A percentile compares a stretch with the other conserved stretches of the same genome.
These are phyloP conservation scores for Columba livia DNA, from an alignment of 2,113 vertebrate genomes.

Conservation along the genomic window DNA sequence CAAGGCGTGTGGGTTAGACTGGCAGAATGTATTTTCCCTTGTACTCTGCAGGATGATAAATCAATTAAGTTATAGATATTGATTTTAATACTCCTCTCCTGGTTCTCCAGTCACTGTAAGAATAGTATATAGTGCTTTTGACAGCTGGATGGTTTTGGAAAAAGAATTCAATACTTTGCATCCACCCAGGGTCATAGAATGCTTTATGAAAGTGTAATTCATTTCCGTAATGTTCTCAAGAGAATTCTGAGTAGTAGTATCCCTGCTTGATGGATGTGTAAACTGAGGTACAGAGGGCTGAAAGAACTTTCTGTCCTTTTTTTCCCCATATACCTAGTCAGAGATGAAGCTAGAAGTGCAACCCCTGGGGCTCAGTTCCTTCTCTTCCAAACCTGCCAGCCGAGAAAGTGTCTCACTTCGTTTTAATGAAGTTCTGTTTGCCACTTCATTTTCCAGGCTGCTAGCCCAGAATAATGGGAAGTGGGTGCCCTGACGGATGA, in stretches of 20 bases:
- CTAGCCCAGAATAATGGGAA: slow-evolving; percentile 41
- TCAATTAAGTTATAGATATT: not conserved
- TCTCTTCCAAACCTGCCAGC: not conserved
- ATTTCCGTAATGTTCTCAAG: not conserved
- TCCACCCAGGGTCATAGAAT: not conserved
- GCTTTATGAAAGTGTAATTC: not conserved
- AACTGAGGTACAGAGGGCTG: not conserved
- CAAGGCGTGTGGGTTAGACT: not conserved
- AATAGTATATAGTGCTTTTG: not conserved
- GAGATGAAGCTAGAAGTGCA: not conserved
- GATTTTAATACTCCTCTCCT: not conserved
- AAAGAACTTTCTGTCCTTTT: not conserved
- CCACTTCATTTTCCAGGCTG: slow-evolving; percentile 40
- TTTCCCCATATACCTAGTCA: not conserved
- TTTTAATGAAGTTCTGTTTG: slow-evolving; percentile 37
- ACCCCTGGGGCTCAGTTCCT: not conserved
- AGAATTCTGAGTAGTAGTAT: not conserved
- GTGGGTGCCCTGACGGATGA: not conserved
- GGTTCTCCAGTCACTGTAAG: not conserved
- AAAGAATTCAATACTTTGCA: not conserved
- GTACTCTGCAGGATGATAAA: not conserved
- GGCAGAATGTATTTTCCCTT: not conserved
- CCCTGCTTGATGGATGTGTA: not conserved
- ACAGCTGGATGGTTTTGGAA: not conserved
- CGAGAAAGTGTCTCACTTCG: not conserved